Percentiles rank a stretch among this genome's conserved stretches.
Evolutionary conservation across 2,888 invertebrate genomes (phyloP).

Genomic region (Ditylenchus weischeri): DNA sequence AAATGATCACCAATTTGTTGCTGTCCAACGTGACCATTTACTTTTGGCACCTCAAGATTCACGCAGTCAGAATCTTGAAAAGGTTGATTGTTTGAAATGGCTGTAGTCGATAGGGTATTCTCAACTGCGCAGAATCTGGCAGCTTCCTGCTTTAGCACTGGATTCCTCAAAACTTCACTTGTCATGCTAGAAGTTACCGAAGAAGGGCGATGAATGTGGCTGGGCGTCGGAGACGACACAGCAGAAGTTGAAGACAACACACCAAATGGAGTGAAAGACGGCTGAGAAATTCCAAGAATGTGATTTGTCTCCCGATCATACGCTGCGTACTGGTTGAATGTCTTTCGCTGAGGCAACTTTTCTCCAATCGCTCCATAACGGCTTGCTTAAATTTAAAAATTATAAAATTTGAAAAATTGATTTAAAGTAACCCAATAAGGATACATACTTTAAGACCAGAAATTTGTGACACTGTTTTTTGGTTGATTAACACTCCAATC

Average conservation of each 20-base stretch:
- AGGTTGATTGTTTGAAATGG: too few species aligned
- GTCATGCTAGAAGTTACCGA: not conserved
- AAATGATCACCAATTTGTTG: too few species aligned
- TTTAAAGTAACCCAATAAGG: not conserved
- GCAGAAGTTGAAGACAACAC: not conserved
- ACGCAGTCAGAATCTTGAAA: too few species aligned
- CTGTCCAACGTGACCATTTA: too few species aligned
- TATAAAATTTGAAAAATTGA: not conserved
- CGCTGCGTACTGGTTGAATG: conserved; percentile 20
- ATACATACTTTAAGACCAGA: too few species aligned
- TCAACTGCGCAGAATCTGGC: too few species aligned
- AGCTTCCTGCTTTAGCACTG: too few species aligned
- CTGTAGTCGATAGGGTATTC: too few species aligned
- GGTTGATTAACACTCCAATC: too few species aligned
- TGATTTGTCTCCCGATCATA: conserved; percentile 21
- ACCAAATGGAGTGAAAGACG: conserved; percentile 2
- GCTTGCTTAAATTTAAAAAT: conserved; percentile 4
- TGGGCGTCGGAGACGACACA: not conserved
- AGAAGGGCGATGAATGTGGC: not conserved
- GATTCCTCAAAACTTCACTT: too few species aligned
- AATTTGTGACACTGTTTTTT: too few species aligned
- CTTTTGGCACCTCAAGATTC: too few species aligned
- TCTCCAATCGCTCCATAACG: conserved; percentile 21
- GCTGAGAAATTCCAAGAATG: conserved; percentile 15
- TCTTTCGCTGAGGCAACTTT: conserved; percentile 15